Evolutionary conservation across 2,888 invertebrate species (phyloP), one percentile per base, ranked within the genome.

Genomic region (Dryobotodes eremita): DNA sequence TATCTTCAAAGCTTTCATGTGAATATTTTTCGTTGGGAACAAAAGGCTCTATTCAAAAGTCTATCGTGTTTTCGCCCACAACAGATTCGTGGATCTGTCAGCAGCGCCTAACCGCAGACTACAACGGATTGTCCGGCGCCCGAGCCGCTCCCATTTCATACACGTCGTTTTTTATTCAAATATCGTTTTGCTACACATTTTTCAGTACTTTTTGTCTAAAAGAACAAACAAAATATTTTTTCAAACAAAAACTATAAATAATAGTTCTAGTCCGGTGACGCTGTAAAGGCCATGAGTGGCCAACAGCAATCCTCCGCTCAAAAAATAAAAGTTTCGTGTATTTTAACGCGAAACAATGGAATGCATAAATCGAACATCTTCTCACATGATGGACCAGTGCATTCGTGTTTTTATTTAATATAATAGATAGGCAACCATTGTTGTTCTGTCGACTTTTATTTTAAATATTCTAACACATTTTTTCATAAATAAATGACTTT

Each of bases 21-120:
- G 80, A 91, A 91, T 89, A 90, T 92, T 91, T 93, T 93, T 93
- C 87, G 90, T 88, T 89, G 78, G 87, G 92, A 94, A 94, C 93
- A 94, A 95, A 94, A 93, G 92, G 91, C 88, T 91, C 89, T 91
- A 92, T 93, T 94, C 92, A 92, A 94, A 94, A 94, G 92, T 94
- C 92, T 93, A 94, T 95, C 93, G 93, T 90, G 88, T 91, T 91
- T 92, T 92, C 91, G 90, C 92, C 93, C 92, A 91, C 93, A 93
- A 93, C 92, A 91, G 92, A 94, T 93, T 92, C 94, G 92, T 93
- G 94, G 91, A 88, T 91, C 94, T 94, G 95, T 95, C 96, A 95
- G 94, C 88, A 90, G 90, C 89, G 91, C 89, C 82, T 90, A 91
- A 95, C 96, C 96, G 92, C 96, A 95, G 91, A 92, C 92, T 94